phyloP scores from a whole-genome alignment of 1,140 invertebrate species.

The Mesaphorura yosii region DNA sequence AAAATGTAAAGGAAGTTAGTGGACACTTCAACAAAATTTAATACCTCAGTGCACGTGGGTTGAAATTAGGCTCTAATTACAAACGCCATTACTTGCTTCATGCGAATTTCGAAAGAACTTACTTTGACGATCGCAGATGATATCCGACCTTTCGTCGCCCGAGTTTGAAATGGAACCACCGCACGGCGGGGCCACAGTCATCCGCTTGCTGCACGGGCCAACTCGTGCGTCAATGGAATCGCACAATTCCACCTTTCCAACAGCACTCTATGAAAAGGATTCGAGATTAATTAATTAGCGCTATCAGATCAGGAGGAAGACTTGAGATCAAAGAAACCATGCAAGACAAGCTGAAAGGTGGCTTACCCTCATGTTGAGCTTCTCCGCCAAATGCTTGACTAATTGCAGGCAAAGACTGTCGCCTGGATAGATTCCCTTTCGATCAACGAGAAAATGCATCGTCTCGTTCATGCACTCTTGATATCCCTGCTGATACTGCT shows the following conservation, averaged over 20 bases:
- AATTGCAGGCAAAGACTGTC: slow-evolving; percentile 71
- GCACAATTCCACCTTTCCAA: background rate
- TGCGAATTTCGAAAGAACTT: too few relatives aligned
- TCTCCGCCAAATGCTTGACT: slow-evolving; percentile 69
- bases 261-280: background rate
- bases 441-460: slow-evolving; percentile 76
- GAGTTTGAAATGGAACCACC: too few relatives aligned
- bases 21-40: too few relatives aligned
- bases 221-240: background rate
- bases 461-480: slow-evolving; percentile 81
- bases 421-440: slow-evolving; percentile 61
- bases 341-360: background rate
- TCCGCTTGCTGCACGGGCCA: too few relatives aligned
- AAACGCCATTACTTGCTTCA: too few relatives aligned
- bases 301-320: background rate
- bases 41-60: too few relatives aligned
- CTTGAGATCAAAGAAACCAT: background rate
- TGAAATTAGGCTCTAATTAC: too few relatives aligned
- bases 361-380: slow-evolving; percentile 62
- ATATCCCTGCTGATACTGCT: slow-evolving; percentile 64
- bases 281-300: background rate
- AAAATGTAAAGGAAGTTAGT: too few relatives aligned
- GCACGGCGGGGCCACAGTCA: too few relatives aligned
- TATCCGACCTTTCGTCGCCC: too few relatives aligned
- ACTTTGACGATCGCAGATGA: too few relatives aligned